Evolutionary conservation across 2,797 vertebrate genomes (phyloP), one percentile per base, ranked within the genome.

Genomic region (Chrysocyon brachyurus): DNA sequence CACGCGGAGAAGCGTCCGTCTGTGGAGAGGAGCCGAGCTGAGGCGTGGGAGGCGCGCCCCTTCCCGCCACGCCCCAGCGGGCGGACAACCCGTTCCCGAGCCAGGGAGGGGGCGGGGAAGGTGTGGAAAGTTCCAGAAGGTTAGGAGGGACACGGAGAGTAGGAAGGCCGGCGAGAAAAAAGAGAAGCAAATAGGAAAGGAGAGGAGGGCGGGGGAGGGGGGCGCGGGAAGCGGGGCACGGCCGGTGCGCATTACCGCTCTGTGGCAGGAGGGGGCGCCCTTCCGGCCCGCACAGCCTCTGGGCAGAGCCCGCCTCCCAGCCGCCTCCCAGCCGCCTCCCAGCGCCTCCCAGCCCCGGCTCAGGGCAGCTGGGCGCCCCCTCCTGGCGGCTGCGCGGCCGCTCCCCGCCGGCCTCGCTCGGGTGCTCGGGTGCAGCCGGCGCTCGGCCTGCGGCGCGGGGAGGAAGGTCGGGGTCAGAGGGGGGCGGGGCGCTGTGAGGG

Each of bases 251-350:
- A 88, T 73, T 97, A 63, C 93, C 21, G 68, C 73, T 63, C 46
- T 94, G 9, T 0, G 46, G 64, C 95, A 61, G 95, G 56, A 97
- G 95, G 91, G 97, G 97, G 94, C 94, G 46, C 49, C 61, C 52
- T 93, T 68, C 64, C 0, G 4, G 57, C 49, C 0, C 0, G 66
- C 49, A 12, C n/a, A 1, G 78, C 46, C 52, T 70, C 82, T 79
- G 16, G 0, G 81, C 40, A 1, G 46, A 19, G 26, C 21, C 64
- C 12, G 26, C 82, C 75, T 33, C 49, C 16, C 8, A 0, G 54
- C 26, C n/a, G 36, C 36, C 33, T 33, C 33, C 33, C 33, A 33
- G 33, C 33, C 33, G 33, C 33, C 33, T 36, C 33, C 33, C 33
- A 36, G 33, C 12, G 24, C 82, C 75, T 33, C 49, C 16, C 8